Evolutionary conservation across 2,888 invertebrate genomes (phyloP), one percentile per base, ranked within the genome.

Genomic region (Piscicola geometra): DNA sequence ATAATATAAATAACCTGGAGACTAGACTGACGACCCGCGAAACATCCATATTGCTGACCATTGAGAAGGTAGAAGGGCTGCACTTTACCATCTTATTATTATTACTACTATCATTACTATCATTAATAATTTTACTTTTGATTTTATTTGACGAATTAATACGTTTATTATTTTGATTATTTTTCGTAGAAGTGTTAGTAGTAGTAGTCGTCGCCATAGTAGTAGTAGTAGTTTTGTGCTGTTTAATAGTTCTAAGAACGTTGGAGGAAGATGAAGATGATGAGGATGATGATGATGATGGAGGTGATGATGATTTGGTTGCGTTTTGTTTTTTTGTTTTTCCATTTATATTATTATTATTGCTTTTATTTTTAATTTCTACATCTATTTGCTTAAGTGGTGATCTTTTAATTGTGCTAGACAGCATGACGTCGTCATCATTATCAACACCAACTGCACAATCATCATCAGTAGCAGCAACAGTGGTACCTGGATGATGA

Each of bases 11-110:
- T 5, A 70, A 70, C 70, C 70, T 70, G 25, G 73, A 73, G 21
- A 73, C 36, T n/a, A 73, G 25, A 25, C 73, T 73, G 73, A 56
- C 52, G 25, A 73, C 64, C 9, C 33, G 32, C 15, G 73, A 73
- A 5, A 73, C 56, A 36, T 64, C 73, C 2, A 56, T 56, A 21
- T 25, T 3, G 30, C 73, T 73, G 41, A 33, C 64, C 35, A 73
- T 25, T 15, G 64, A 64, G 21, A 15, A n/a, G 32, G 18, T 73
- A 18, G 73, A 73, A 1, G 60, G 60, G n/a, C 64, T 73, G 73
- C n/a, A 60, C 36, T 35, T 73, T 33, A 64, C 73, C 73, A 18
- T n/a, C 25, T 56, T 56, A 5, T 56, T 56, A n/a, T 56, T 56
- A 5, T 56, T 25, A 5, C 25, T 21, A 56, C n/a, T 56, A 15